Percentiles rank a stretch among this genome's conserved stretches.
Conservation (phyloP, 2,797 vertebrate genomes). For the Chanos chanos region DNA sequence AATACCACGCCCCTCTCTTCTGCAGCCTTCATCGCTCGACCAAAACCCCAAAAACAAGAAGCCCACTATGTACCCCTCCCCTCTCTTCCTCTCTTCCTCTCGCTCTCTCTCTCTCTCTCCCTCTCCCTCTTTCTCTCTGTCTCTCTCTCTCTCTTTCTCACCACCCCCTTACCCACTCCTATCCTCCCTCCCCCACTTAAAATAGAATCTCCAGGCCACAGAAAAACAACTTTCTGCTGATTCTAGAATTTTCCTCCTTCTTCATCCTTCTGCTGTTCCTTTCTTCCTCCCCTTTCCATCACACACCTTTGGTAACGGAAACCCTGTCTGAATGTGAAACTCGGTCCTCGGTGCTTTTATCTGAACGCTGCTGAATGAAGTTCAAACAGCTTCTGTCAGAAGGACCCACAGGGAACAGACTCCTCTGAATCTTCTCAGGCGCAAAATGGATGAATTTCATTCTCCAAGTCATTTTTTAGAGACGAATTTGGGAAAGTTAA, state of each 20-base stretch:
- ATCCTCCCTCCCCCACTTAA: conserved; percentile 58
- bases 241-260: conserved; percentile 58
- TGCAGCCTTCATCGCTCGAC: conserved; percentile 41
- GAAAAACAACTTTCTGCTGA: conserved; percentile 91
- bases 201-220: conserved; percentile 81
- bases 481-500: too few species aligned
- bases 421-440: background rate
- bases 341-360: conserved; percentile 45
- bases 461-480: too few species aligned
- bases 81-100: conserved; percentile 42
- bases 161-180: conserved; percentile 37
- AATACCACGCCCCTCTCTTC: conserved; percentile 39
- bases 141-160: conserved; percentile 18
- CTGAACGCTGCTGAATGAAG: conserved; percentile 21
- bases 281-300: conserved; percentile 50
- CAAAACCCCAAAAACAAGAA: conserved; percentile 57
- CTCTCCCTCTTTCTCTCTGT: conserved; percentile 17
- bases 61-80: conserved; percentile 42
- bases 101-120: conserved; percentile 40
- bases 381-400: background rate
- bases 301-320: conserved; percentile 58
- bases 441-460: too few species aligned
- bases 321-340: conserved; percentile 51
- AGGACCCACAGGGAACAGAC: background rate
- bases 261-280: conserved; percentile 55